Percentiles rank a stretch among this genome's conserved stretches.
phyloP scores from a whole-genome alignment of 2,888 invertebrate genomes.

The Cecidostiba fungosa region DNA sequence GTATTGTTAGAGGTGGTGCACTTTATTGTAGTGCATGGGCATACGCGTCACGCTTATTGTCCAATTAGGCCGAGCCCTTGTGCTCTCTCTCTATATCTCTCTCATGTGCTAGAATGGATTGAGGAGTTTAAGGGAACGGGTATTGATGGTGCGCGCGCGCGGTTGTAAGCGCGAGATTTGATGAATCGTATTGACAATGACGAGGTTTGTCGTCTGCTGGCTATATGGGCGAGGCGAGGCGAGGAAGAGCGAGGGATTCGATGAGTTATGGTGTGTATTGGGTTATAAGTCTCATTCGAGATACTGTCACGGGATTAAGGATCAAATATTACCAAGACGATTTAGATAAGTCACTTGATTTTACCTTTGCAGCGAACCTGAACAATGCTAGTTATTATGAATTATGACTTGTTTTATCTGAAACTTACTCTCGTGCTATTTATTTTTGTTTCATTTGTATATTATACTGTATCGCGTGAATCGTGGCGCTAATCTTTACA shows the following conservation, averaged over 20 bases:
- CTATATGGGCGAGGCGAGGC: not conserved
- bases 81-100: not conserved
- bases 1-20: too few relatives aligned
- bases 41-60: conserved; percentile 16
- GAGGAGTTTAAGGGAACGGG: not conserved
- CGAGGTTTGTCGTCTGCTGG: conserved; percentile 21
- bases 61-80: conserved; percentile 35
- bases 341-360: not conserved
- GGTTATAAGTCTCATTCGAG: not conserved
- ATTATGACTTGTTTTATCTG: not conserved
- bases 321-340: not conserved
- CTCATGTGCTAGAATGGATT: too few relatives aligned
- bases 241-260: not conserved
- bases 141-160: conserved; percentile 24
- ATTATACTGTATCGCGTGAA: too few relatives aligned
- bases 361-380: too few relatives aligned
- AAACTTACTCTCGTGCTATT: too few relatives aligned
- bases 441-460: too few relatives aligned
- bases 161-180: conserved; percentile 12
- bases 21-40: not conserved
- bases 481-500: too few relatives aligned
- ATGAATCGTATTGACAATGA: conserved; percentile 48
- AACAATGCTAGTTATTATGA: too few relatives aligned
- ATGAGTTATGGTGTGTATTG: not conserved
- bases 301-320: not conserved